Evolutionary conservation across 2,888 invertebrate species (phyloP).

Genomic region (Rhaphigaster nebulosa): DNA sequence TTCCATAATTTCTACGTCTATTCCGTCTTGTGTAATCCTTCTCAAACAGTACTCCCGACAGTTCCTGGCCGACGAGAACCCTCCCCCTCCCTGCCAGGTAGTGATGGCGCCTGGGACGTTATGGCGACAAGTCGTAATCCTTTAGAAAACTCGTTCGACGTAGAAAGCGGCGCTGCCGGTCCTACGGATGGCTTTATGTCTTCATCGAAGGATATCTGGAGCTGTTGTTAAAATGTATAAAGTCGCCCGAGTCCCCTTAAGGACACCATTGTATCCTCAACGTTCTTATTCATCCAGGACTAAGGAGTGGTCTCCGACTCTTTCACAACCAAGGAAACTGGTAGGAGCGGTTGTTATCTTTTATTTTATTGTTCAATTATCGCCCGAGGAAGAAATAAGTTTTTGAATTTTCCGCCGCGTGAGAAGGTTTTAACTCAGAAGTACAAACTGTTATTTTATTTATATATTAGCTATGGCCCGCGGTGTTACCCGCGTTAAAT

Average conservation of each 20-base stretch:
- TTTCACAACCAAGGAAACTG: constrained; percentile 13
- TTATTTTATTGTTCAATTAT: constrained; percentile 17
- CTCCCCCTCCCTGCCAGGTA: neutral
- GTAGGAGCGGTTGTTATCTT: constrained; percentile 17
- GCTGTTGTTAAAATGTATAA: constrained; percentile 45
- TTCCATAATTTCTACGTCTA: neutral
- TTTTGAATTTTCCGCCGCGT: neutral
- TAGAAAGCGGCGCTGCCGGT: constrained; percentile 24
- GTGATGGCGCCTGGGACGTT: constrained; percentile 22
- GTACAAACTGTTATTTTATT: neutral
- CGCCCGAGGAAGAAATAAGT: neutral
- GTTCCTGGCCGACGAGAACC: neutral
- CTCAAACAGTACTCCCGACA: neutral
- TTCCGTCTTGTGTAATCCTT: neutral
- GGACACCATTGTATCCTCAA: neutral
- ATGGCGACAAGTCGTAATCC: constrained; percentile 37
- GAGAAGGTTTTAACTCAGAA: neutral
- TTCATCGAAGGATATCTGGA: constrained; percentile 45
- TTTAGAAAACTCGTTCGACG: constrained; percentile 25
- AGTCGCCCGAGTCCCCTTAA: neutral
- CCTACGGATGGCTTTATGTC: constrained; percentile 18
- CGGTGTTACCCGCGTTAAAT: too few species aligned
- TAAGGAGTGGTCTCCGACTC: neutral
- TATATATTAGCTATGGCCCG: too few species aligned
- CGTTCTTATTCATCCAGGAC: constrained; percentile 4